Evolutionary conservation across 1,140 invertebrate species (phyloP).

Genomic region (Odontomachus brunneus): DNA sequence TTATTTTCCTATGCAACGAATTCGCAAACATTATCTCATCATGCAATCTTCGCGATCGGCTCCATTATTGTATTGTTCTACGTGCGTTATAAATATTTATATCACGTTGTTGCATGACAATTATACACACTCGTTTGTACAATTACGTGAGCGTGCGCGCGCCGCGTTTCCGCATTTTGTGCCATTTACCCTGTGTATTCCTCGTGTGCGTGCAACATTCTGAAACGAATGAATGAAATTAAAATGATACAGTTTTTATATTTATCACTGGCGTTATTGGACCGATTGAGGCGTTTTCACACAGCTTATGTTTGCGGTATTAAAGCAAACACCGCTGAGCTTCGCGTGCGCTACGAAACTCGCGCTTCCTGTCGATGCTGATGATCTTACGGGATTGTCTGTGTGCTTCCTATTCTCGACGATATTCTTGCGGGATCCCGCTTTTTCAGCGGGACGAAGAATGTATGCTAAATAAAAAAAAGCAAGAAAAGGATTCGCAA

Average conservation of each 20-base stretch:
- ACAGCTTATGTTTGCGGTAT: constrained; percentile 32
- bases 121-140: constrained; percentile 57
- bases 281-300: constrained; percentile 34
- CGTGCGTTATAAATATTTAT: constrained; percentile 67
- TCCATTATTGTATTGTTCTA: neutral
- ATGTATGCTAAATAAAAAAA: neutral
- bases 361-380: constrained; percentile 73
- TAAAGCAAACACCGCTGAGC: constrained; percentile 27
- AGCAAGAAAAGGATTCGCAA: neutral
- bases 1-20: constrained; percentile 38
- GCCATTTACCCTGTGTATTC: neutral
- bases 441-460: neutral
- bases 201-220: neutral
- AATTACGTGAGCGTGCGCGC: constrained; percentile 49
- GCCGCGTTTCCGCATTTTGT: constrained; percentile 11
- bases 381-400: constrained; percentile 67
- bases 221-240: neutral
- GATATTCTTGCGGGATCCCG: constrained; percentile 25
- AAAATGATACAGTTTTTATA: constrained; percentile 21
- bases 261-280: constrained; percentile 34
- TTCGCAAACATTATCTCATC: constrained; percentile 40
- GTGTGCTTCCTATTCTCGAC: neutral
- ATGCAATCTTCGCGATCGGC: neutral
- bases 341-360: constrained; percentile 76
- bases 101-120: constrained; percentile 57